phyloP scores from a whole-genome alignment of 1,140 invertebrate species.

The Rhagoletis zephyria region DNA sequence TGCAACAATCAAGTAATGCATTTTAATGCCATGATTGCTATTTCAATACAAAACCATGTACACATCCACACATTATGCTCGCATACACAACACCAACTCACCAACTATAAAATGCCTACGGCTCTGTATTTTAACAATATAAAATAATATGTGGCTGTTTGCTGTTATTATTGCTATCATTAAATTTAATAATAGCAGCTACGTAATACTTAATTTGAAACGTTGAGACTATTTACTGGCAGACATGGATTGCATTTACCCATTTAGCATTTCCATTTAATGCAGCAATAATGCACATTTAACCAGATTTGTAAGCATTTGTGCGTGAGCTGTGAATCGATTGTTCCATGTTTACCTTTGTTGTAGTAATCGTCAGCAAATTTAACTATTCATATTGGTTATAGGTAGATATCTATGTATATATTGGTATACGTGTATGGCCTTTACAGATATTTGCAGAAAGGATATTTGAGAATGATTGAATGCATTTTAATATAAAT shows the following conservation, averaged over 20 bases:
- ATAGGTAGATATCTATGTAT: not conserved
- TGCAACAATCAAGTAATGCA: slow-evolving; percentile 31
- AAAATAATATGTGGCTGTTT: not conserved
- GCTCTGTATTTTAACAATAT: not conserved
- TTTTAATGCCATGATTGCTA: not conserved
- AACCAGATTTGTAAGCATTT: not conserved
- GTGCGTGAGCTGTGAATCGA: not conserved
- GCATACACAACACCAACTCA: too few species aligned
- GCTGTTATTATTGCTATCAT: not conserved
- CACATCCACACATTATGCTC: not conserved
- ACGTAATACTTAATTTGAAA: not conserved
- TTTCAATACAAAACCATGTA: not conserved
- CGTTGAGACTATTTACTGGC: not conserved
- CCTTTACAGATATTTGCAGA: not conserved
- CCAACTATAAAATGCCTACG: not conserved
- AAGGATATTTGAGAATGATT: slow-evolving; percentile 8
- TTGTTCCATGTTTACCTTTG: not conserved
- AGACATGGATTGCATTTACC: slow-evolving; percentile 3
- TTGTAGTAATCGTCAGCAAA: slow-evolving; percentile 8
- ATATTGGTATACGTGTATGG: not conserved
- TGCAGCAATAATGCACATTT: not conserved
- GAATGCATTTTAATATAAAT: not conserved
- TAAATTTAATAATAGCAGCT: not conserved
- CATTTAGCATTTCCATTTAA: not conserved
- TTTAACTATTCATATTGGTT: not conserved